Evolutionary conservation across 2,113 vertebrate genomes (phyloP).

Genomic region (Calidris pygmaea): DNA sequence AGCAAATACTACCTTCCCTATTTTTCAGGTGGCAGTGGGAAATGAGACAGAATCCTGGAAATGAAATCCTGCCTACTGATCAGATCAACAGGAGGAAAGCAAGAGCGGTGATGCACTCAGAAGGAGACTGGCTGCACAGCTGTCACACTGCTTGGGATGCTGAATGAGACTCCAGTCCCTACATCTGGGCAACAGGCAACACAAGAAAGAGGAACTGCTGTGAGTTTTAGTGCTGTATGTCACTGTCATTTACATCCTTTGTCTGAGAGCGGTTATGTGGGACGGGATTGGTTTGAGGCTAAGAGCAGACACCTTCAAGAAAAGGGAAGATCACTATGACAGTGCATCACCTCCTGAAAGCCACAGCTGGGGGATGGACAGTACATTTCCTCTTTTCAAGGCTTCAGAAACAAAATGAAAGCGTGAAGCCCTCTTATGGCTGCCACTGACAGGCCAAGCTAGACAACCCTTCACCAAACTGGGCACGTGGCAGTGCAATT

Average conservation of each 20-base stretch:
- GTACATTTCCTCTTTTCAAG: background rate
- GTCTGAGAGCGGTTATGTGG: background rate
- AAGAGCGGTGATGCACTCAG: background rate
- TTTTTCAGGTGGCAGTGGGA: background rate
- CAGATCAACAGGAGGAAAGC: background rate
- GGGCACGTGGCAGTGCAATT: background rate
- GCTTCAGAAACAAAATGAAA: background rate
- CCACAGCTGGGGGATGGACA: fast-evolving
- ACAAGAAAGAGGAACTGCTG: background rate
- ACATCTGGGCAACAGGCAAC: background rate
- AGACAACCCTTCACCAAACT: background rate
- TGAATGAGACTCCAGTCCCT: background rate
- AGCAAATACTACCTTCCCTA: background rate
- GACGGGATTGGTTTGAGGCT: background rate
- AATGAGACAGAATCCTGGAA: background rate
- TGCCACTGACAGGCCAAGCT: background rate
- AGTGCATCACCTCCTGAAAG: background rate
- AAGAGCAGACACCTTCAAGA: fast-evolving
- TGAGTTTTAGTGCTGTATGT: background rate
- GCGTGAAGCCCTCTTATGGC: background rate
- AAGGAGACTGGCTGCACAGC: background rate
- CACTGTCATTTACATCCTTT: background rate
- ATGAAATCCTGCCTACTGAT: background rate
- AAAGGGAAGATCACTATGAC: background rate
- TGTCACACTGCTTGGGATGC: background rate